These are phyloP conservation scores for Syngnathus scovelli DNA, from an alignment of 2,113 vertebrate genomes.

Conservation along the genomic window DNA sequence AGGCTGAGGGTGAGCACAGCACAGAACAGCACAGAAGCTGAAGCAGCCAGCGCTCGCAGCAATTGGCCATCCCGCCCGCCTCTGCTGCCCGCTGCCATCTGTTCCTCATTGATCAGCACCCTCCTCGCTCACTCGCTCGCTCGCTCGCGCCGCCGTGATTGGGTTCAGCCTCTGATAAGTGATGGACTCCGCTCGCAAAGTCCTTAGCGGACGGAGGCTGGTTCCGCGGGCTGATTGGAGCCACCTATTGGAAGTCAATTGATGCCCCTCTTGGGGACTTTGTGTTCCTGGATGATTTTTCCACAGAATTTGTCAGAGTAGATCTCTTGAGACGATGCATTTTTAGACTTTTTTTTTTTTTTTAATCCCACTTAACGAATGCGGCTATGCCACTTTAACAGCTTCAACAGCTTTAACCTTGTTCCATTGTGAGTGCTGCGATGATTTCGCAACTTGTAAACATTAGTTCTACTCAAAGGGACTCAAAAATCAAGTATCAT, in stretches of 20 bases:
- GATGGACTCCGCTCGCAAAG: slow-evolving; percentile 45
- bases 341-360: slow-evolving; percentile 5
- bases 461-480: no score
- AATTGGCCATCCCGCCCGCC: slow-evolving; percentile 30
- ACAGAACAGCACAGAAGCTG: slow-evolving; percentile 35
- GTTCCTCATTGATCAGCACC: slow-evolving; percentile 58
- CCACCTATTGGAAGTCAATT: slow-evolving; percentile 83
- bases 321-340: slow-evolving; percentile 39
- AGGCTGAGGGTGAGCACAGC: slow-evolving; percentile 50
- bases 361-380: slow-evolving; percentile 8
- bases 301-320: slow-evolving; percentile 64
- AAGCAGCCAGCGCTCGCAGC: slow-evolving; percentile 31
- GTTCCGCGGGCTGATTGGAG: slow-evolving; percentile 61
- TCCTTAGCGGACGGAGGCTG: slow-evolving; percentile 52
- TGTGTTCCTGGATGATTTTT: slow-evolving; percentile 79
- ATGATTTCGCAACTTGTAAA: no score
- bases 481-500: no score
- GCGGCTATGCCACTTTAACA: background rate
- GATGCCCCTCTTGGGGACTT: slow-evolving; percentile 72
- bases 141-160: slow-evolving; percentile 31
- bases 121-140: slow-evolving; percentile 17
- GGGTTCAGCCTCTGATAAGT: slow-evolving; percentile 39
- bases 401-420: no score
- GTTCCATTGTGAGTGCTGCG: no score
- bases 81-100: slow-evolving; percentile 44